These are phyloP conservation scores for Petrolisthes cinctipes DNA, from an alignment of 2,888 invertebrate species.

Conservation along the genomic window DNA sequence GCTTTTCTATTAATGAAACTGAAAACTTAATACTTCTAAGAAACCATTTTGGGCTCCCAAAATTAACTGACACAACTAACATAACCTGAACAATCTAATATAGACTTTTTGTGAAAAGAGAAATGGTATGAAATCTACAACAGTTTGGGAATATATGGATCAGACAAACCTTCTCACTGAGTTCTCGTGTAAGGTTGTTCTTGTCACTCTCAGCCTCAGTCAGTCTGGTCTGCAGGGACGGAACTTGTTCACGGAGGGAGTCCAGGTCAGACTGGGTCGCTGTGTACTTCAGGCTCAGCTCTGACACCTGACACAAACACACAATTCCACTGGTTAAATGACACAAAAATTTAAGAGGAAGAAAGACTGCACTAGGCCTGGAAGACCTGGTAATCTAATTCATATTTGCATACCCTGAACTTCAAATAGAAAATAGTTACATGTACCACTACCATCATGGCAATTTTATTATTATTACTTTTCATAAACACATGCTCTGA, in stretches of 20 bases:
- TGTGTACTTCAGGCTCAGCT: conserved; percentile 38
- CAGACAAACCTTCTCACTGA: conserved; percentile 50
- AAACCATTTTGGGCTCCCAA: no score
- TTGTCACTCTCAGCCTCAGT: conserved; percentile 35
- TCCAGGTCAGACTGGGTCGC: conserved; percentile 41
- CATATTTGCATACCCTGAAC: no score
- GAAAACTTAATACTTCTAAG: no score
- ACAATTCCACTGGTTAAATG: no score
- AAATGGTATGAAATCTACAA: background rate
- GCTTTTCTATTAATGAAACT: no score
- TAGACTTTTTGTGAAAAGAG: background rate
- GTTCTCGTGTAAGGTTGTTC: conserved; percentile 39
- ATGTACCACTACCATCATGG: background rate
- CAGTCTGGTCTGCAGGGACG: conserved; percentile 30
- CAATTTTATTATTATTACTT: background rate
- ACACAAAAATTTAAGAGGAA: no score
- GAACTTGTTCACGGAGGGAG: conserved; percentile 13
- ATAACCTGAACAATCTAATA: background rate
- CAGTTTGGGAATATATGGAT: background rate
- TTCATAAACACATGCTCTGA: no score
- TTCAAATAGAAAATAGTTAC: no score
- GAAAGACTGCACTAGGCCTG: no score
- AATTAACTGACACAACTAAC: background rate
- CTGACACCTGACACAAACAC: conserved; percentile 28
- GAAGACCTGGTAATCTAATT: no score